Conservation (phyloP, 1,140 invertebrate genomes). For the Armadillidium nasatum region DNA sequence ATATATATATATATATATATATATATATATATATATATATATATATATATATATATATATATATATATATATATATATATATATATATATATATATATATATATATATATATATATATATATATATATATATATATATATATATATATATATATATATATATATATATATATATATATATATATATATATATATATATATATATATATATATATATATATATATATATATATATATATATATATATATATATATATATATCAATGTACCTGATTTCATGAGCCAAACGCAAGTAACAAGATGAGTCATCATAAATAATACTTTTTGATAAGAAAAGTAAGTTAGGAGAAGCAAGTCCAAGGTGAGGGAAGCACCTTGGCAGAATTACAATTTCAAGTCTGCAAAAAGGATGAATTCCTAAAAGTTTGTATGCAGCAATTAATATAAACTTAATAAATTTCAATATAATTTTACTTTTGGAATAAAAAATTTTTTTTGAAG, state of each 20-base stretch:
- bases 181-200: not conserved
- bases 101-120: no score
- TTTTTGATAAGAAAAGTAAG: constrained; percentile 51
- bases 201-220: no score
- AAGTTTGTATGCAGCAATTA: constrained; percentile 45
- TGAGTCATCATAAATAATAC: constrained; percentile 47
- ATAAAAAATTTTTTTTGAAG: not conserved
- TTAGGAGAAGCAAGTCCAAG: constrained; percentile 52
- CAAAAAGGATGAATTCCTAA: constrained; percentile 51
- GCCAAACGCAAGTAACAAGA: constrained; percentile 48
- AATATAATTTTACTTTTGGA: not conserved
- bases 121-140: no score
- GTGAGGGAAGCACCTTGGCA: constrained; percentile 51
- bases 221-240: no score
- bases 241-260: no score
- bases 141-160: no score
- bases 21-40: no score
- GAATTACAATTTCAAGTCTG: constrained; percentile 50
- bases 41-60: no score
- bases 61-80: no score
- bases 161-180: not conserved
- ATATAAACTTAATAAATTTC: constrained; percentile 30
- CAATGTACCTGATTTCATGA: constrained; percentile 49
- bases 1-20: no score
- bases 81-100: no score